Conservation (phyloP, 2,113 vertebrate species). For the Melanotaenia duboulayi region DNA sequence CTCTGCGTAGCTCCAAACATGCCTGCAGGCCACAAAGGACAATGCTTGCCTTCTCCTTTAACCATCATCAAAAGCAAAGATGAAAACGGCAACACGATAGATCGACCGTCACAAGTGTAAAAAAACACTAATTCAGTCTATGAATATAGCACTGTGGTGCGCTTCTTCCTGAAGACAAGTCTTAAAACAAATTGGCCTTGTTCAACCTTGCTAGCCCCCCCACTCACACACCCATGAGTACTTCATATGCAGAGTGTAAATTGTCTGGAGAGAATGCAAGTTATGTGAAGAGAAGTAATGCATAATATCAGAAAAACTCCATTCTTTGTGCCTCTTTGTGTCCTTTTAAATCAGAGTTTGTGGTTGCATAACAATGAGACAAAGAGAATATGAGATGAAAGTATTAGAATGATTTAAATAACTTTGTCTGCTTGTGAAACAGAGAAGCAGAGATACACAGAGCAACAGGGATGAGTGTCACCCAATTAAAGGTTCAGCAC, state of each 20-base stretch:
- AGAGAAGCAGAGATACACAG: conserved; percentile 40
- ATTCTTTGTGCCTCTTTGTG: conserved; percentile 57
- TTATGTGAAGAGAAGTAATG: conserved; percentile 59
- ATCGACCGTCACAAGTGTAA: conserved; percentile 84
- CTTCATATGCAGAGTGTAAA: conserved; percentile 57
- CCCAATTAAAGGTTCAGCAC: conserved; percentile 74
- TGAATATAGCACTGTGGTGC: conserved; percentile 82
- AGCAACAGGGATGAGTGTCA: conserved; percentile 62
- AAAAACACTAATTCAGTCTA: conserved; percentile 85
- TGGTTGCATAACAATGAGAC: conserved; percentile 76
- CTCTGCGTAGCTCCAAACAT: conserved; percentile 83
- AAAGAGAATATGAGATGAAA: conserved; percentile 85
- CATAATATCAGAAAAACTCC: conserved; percentile 36
- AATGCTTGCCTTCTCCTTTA: conserved; percentile 88
- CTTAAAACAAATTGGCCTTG: conserved; percentile 76
- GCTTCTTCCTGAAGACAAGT: conserved; percentile 46
- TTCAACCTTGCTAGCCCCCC: conserved; percentile 43
- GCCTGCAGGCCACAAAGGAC: conserved; percentile 87
- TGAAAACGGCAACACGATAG: conserved; percentile 83
- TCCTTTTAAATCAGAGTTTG: conserved; percentile 72
- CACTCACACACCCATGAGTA: neutral
- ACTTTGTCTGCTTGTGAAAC: conserved; percentile 69
- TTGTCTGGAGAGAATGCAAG: conserved; percentile 60
- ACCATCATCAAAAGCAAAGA: conserved; percentile 86
- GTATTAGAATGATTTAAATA: conserved; percentile 79